Conservation (phyloP, 2,113 vertebrate genomes). For the Empidonax alnorum region DNA sequence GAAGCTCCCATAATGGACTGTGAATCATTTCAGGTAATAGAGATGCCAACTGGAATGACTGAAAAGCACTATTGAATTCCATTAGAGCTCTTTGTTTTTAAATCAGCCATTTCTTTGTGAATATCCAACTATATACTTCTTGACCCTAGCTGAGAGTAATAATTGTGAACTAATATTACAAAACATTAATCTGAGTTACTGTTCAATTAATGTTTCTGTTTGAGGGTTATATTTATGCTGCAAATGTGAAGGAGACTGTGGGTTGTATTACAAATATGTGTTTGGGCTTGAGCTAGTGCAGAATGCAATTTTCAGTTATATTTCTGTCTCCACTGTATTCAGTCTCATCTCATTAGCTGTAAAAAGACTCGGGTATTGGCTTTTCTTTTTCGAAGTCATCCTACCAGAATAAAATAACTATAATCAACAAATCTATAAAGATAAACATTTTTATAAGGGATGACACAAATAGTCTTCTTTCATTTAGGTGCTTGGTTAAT, state of each 20-base stretch:
- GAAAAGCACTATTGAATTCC: constrained; percentile 87
- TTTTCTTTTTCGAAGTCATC: constrained; percentile 34
- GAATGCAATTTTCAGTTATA: constrained; percentile 48
- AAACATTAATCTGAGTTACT: constrained; percentile 83
- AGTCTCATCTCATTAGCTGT: constrained; percentile 34
- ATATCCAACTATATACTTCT: constrained; percentile 83
- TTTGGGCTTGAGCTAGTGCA: constrained; percentile 36
- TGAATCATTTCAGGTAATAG: constrained; percentile 94
- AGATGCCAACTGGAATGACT: constrained; percentile 89
- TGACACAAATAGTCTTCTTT: constrained; percentile 37
- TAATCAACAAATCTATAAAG: constrained; percentile 58
- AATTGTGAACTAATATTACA: constrained; percentile 83
- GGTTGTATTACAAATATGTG: constrained; percentile 51
- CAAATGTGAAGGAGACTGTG: constrained; percentile 57
- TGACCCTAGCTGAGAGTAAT: constrained; percentile 79
- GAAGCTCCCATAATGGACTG: constrained; percentile 89
- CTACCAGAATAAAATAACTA: constrained; percentile 55
- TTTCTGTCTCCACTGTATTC: constrained; percentile 48
- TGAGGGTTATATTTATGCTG: constrained; percentile 65
- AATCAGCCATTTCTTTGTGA: constrained; percentile 90
- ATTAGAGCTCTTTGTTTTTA: constrained; percentile 92
- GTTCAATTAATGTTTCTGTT: constrained; percentile 75
- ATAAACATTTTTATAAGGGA: constrained; percentile 68
- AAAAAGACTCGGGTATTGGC: neutral
- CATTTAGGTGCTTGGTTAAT: constrained; percentile 58